phyloP scores from a whole-genome alignment of 2,888 invertebrate genomes.

The Myathropa florea region DNA sequence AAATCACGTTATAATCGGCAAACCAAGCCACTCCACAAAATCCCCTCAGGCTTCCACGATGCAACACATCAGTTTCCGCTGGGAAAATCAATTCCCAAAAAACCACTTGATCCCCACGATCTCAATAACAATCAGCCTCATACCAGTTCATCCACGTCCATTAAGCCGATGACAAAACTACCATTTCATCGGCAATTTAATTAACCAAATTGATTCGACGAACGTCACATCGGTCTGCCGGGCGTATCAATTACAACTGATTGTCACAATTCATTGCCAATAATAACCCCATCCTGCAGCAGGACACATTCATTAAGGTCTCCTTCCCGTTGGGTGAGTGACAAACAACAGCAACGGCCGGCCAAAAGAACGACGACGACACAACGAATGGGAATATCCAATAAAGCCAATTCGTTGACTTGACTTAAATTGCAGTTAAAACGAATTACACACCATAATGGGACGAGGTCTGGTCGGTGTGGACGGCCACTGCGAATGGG shows the following conservation, averaged over 20 bases:
- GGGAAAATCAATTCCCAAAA: not conserved
- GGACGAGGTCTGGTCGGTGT: not conserved
- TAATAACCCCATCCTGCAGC: conserved; percentile 44
- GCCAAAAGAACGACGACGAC: not conserved
- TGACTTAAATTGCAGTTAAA: conserved; percentile 67
- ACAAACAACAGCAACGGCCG: not conserved
- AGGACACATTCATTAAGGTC: conserved; percentile 57
- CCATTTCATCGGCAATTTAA: conserved; percentile 44
- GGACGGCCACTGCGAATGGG: not conserved
- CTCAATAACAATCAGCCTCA: not conserved
- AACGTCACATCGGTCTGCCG: not conserved
- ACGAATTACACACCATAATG: conserved; percentile 63
- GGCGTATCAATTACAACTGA: conserved; percentile 54
- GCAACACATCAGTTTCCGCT: too few relatives aligned
- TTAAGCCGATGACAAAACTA: not conserved
- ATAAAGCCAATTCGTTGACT: conserved; percentile 65
- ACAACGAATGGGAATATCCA: conserved; percentile 31
- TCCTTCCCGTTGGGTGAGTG: not conserved
- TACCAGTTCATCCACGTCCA: not conserved
- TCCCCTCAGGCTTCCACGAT: too few relatives aligned
- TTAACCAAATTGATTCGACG: conserved; percentile 54
- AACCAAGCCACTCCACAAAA: too few relatives aligned
- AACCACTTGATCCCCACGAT: not conserved
- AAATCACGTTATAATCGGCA: too few relatives aligned
- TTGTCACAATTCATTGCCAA: conserved; percentile 66